phyloP scores from a whole-genome alignment of 2,888 invertebrate genomes.

The Chrysotoxum bicinctum region DNA sequence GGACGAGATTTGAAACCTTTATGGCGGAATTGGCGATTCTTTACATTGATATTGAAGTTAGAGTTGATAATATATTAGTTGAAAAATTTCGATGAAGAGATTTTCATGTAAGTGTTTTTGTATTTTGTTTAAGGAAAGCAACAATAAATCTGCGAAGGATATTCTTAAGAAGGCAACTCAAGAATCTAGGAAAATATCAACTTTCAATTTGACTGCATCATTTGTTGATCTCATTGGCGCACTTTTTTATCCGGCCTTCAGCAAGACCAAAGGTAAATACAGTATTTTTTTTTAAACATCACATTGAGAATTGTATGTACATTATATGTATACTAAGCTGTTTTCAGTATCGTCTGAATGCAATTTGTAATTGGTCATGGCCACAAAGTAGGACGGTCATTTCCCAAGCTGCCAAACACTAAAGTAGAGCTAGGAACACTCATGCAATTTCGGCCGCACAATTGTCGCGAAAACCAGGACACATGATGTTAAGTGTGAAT shows the following conservation, averaged over 20 bases:
- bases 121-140: slow-evolving; percentile 57
- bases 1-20: slow-evolving; percentile 76
- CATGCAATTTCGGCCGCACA: no score
- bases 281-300: neutral
- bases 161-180: slow-evolving; percentile 74
- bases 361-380: no score
- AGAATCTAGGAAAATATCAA: slow-evolving; percentile 76
- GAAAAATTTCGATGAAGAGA: neutral
- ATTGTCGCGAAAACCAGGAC: no score
- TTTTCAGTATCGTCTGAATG: no score
- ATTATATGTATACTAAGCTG: no score
- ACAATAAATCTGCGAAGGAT: slow-evolving; percentile 69
- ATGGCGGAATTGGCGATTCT: slow-evolving; percentile 74
- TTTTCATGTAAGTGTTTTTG: neutral
- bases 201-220: slow-evolving; percentile 76
- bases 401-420: no score
- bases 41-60: slow-evolving; percentile 76
- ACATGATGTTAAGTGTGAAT: no score
- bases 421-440: no score
- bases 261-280: slow-evolving; percentile 41
- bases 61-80: neutral
- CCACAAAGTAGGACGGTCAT: no score
- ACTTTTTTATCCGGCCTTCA: slow-evolving; percentile 76
- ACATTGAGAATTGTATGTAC: no score
- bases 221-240: slow-evolving; percentile 76